Evolutionary conservation across 2,888 invertebrate species (phyloP), one percentile per base, ranked within the genome.

Genomic region (Limnephilus lunatus): DNA sequence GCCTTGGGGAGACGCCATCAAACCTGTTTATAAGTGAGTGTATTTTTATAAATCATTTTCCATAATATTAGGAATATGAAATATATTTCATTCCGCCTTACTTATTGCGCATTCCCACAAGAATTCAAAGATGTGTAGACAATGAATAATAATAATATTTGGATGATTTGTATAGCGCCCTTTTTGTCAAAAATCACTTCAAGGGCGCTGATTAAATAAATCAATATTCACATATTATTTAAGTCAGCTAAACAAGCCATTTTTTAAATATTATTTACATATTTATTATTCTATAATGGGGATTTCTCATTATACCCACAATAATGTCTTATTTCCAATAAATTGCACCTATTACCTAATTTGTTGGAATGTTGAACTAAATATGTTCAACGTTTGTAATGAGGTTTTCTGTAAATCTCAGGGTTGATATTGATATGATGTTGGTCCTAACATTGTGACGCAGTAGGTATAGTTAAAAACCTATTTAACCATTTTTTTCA

Each of bases 1-100:
- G 94, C 94, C 94, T 31, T 94, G 94, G 94, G 92, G 93, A 44
- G 93, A 94, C 68, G 90, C 91, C 15, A 92, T 92, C 19, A 94
- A 94, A 92, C 93, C 94, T n/a, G 93, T 94, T 82, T 94, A 94
- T 85, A 94, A 94, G 94, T 94, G 89, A 92, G 92, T 48, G 35
- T 82, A 15, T 32, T 31, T 15, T 31, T 82, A 82, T 31, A 14
- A 82, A 82, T 30, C 32, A 31, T 19, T 31, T 31, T 25, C 7
- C 25, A 19, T 0, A 15, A 53, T 30, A 30, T 30, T 9, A 30
- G 4, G 15, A 81, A 11, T 30, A 81, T 35, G 12, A 80, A 25
- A 80, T 32, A 19, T 68, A 2, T 68, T 68, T 68, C 7, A 25
- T 25, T 25, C 1, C 2, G 68, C 68, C 68, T 68, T 68, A 2